Conservation (phyloP, 2,888 invertebrate species). For the Arrhopalites spinosus region DNA sequence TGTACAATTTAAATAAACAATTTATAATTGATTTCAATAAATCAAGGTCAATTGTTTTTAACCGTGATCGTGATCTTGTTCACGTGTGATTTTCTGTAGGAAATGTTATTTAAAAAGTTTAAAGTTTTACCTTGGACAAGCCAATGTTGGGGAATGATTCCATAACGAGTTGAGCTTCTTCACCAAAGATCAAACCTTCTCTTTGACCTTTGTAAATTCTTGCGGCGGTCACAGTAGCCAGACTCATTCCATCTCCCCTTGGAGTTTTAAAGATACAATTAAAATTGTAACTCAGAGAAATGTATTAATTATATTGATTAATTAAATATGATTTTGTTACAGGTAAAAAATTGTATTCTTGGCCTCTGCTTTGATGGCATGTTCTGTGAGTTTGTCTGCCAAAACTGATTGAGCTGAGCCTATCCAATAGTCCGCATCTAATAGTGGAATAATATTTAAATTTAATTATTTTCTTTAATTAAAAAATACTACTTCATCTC, state of each 20-base stretch:
- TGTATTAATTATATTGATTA: conserved; percentile 58
- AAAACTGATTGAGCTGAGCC: conserved; percentile 5
- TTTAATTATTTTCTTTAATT: too few species aligned
- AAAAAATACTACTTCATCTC: too few species aligned
- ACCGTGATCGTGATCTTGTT: too few species aligned
- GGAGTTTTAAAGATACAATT: conserved; percentile 29
- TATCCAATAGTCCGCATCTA: conserved; percentile 27
- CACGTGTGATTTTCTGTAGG: too few species aligned
- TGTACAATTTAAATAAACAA: conserved; percentile 58
- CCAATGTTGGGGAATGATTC: conserved; percentile 77
- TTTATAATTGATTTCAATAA: not conserved
- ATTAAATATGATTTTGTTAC: too few species aligned
- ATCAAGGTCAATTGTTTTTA: too few species aligned
- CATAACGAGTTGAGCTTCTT: conserved; percentile 72
- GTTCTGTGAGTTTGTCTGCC: not conserved
- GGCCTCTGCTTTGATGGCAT: conserved; percentile 57
- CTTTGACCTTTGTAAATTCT: conserved; percentile 74
- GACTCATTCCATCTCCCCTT: conserved; percentile 73
- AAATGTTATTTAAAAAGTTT: not conserved
- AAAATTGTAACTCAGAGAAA: too few species aligned
- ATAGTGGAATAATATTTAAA: too few species aligned
- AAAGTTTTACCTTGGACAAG: conserved; percentile 69
- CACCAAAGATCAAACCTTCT: conserved; percentile 65
- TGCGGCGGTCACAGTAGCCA: conserved; percentile 78
- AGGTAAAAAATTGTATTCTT: conserved; percentile 79